Conservation (phyloP, 2,797 vertebrate genomes). For the Crenichthys baileyi region DNA sequence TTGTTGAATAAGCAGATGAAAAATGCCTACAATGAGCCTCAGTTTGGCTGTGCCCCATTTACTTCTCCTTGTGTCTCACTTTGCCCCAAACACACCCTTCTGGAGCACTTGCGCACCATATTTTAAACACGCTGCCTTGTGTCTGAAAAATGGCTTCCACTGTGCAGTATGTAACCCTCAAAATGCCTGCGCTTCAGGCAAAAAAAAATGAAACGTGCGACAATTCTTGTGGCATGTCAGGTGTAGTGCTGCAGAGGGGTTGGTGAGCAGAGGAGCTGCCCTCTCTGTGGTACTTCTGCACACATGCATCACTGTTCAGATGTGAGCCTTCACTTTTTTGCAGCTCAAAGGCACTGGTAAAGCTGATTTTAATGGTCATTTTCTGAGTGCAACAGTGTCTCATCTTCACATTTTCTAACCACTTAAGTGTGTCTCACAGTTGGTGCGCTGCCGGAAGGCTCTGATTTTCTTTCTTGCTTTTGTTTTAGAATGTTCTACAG, state of each 20-base stretch:
- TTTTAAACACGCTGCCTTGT: conserved; percentile 51
- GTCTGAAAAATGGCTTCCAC: conserved; percentile 46
- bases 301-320: conserved; percentile 8
- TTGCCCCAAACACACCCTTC: conserved; percentile 14
- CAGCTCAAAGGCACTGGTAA: not conserved
- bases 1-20: conserved; percentile 29
- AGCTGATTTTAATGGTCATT: not conserved
- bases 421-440: not conserved
- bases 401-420: not conserved
- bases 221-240: conserved; percentile 46
- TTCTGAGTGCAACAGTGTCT: not conserved
- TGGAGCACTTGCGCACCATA: conserved; percentile 30
- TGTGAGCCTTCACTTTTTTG: conserved; percentile 11
- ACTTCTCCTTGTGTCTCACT: conserved; percentile 18
- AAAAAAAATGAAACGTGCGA: conserved; percentile 49
- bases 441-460: not conserved
- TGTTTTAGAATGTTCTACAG: not conserved
- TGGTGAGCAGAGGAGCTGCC: conserved; percentile 43
- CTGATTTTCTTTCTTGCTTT: not conserved
- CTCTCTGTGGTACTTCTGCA: conserved; percentile 33
- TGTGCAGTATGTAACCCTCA: conserved; percentile 54
- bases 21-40: conserved; percentile 21
- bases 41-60: conserved; percentile 23
- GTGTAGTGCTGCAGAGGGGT: conserved; percentile 22
- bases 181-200: conserved; percentile 47